Base-by-base conservation (phyloP, 2,797 vertebrate species). In the Anguilla obscura region DNA sequence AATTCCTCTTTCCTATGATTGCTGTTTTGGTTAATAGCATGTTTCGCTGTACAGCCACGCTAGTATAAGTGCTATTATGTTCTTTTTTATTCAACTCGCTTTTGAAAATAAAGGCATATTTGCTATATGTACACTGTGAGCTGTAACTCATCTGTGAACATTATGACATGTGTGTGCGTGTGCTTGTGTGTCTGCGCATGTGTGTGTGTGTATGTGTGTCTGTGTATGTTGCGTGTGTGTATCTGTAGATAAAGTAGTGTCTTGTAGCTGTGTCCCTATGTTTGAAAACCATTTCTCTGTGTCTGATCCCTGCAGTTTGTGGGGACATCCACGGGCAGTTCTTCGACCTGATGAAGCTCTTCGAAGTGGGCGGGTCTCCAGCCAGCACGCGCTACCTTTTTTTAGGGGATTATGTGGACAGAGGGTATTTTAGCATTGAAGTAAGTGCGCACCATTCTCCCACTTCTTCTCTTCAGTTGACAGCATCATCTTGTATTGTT, bases 371-470 rank as follows among this genome's bases (percentile, higher is more conserved):
- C 91, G 98, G 98, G 90, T 99, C 98, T 87, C 98, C 98, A 93
- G 98, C 98, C 94, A 98, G 96, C 94, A 99, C 98, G 0, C 98
- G 98, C 92, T 99, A 99, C 96, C 98, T 99, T 94, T 99, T 99
- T 96, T 95, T 99, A 91, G 98, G 98, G 89, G 98, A 99, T 96
- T 99, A 99, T 30, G 98, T 99, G 91, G 98, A 99, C 97, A 97
- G 98, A 98, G 98, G 98, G 92, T 99, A 99, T 96, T 99, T 99
- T 97, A 99, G 98, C 96, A 99, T 99, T 94, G 98, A 99, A 97
- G 98, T 99, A 96, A 97, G 97, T 98, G 27, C 5, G 24, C 24
- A 0, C 30, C 54, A 9, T 16, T 52, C 48, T 58, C 56, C 82
- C 10, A 7, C 63, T n/a, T 69, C 63, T n/a, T n/a, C 63, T n/a